phyloP scores from a whole-genome alignment of 2,797 vertebrate species.

The Gouania willdenowi region DNA sequence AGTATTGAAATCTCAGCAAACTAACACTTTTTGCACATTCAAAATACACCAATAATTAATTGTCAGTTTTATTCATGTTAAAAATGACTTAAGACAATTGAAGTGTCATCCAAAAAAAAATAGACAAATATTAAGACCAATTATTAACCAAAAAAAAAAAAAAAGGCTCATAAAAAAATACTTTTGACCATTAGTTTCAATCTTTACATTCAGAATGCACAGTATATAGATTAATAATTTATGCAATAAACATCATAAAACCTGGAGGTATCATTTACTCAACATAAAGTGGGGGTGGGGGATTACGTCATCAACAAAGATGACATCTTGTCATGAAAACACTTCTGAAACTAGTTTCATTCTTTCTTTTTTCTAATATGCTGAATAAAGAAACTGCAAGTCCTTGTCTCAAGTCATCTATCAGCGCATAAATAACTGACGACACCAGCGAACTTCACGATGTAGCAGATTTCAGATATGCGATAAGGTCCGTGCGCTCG shows the following conservation, averaged over 20 bases:
- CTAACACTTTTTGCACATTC: no score
- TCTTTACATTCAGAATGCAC: slow-evolving; percentile 18
- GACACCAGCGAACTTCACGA: slow-evolving; percentile 54
- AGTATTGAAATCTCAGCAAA: no score
- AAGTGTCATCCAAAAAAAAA: slow-evolving; percentile 11
- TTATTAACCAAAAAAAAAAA: slow-evolving; percentile 1
- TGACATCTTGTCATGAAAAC: slow-evolving; percentile 7
- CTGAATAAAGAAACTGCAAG: neutral
- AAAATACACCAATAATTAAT: no score
- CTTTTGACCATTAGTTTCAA: no score
- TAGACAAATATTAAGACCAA: slow-evolving; percentile 14
- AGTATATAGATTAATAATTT: slow-evolving; percentile 47
- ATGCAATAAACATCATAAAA: slow-evolving; percentile 53
- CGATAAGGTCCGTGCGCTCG: slow-evolving; percentile 80
- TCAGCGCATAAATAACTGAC: neutral
- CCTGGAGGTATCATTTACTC: slow-evolving; percentile 41
- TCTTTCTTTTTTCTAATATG: slow-evolving; percentile 5
- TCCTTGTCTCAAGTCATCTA: slow-evolving; percentile 8
- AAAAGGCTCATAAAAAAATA: slow-evolving; percentile 1
- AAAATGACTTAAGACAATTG: slow-evolving; percentile 3
- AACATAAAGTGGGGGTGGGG: slow-evolving; percentile 13
- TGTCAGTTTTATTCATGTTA: slow-evolving; percentile 38
- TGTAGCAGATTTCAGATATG: slow-evolving; percentile 81
- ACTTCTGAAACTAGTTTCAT: neutral
- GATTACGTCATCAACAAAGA: slow-evolving; percentile 17